Base-by-base conservation (phyloP, 2,888 invertebrate species). In the Hedychridium roseum region DNA sequence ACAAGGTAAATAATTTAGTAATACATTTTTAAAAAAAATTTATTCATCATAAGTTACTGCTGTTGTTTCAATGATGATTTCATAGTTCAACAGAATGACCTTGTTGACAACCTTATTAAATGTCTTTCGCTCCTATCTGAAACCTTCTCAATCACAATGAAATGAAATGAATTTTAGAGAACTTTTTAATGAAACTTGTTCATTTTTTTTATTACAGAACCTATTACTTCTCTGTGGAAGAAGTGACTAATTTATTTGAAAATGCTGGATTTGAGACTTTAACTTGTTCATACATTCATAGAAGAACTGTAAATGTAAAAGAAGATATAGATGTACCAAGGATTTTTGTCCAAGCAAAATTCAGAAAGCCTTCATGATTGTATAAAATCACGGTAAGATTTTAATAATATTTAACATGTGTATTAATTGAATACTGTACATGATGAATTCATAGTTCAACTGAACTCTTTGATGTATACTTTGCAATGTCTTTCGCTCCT, bases 281-380 rank as follows among this genome's bases (percentile, higher is more conserved):
- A 0, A 80, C 80, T 43, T 91, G 89, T 72, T 84, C 84, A 0
- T 98, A 97, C 76, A 84, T 98, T 2, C 87, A 94, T 66, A 82
- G 96, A 21, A 84, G 94, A 42, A 99, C 98, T 0, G 83, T 96
- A 0, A 99, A 99, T 80, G 83, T 89, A 42, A 97, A 97, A 71
- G 94, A 97, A 80, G 89, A 90, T 6, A 83, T 98, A 35, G 88
- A 94, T 82, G 95, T 94, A 0, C 92, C 92, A 0, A 85, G 98
- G 54, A 90, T 94, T 64, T 99, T 97, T 82, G 85, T 98, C 0
- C 98, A 99, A 80, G 93, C 89, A 2, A 92, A 92, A 83, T 92
- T 92, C 68, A 79, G 73, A 20, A 91, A 88, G 68, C 80, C 69
- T 34, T 67, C 50, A 30, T 27, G 7, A 35, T 37, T 14, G 16